Conservation (phyloP, 2,113 vertebrate genomes). For the Cavia porcellus region DNA sequence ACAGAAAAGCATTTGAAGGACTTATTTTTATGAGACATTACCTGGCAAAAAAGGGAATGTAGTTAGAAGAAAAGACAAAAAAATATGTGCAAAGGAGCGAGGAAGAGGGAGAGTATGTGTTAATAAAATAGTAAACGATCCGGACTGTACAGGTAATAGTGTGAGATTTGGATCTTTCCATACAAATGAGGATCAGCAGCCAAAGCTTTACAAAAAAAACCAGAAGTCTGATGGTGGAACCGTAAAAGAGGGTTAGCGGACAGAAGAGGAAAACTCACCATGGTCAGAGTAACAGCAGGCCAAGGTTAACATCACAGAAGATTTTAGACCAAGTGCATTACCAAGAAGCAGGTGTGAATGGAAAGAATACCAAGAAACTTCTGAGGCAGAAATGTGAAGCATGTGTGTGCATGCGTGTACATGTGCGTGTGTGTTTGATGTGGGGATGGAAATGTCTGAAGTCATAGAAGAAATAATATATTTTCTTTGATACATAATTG, state of each 20-base stretch:
- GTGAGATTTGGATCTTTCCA: not conserved
- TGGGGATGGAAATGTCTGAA: not conserved
- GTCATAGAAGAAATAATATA: not conserved
- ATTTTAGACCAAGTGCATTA: not conserved
- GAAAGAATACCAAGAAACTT: slow-evolving; percentile 6
- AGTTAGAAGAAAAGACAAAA: slow-evolving; percentile 48
- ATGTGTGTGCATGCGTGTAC: not conserved
- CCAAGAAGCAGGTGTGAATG: not conserved
- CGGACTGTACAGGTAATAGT: not conserved
- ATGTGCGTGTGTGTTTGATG: not conserved
- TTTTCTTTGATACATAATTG: slow-evolving; percentile 6
- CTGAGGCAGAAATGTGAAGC: not conserved
- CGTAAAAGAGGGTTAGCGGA: slow-evolving; percentile 2
- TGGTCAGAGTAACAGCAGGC: not conserved
- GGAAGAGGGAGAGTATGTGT: not conserved
- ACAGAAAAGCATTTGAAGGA: slow-evolving; percentile 62
- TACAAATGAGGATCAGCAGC: slow-evolving; percentile 9
- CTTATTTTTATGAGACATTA: slow-evolving; percentile 16
- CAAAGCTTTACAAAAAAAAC: slow-evolving; percentile 25
- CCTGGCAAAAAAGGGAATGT: slow-evolving; percentile 44
- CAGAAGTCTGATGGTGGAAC: not conserved
- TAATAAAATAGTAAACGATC: not conserved
- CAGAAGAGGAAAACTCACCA: slow-evolving; percentile 8
- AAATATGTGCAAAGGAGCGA: slow-evolving; percentile 6
- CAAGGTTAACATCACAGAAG: not conserved